Evolutionary conservation across 2,888 invertebrate genomes (phyloP), one percentile per base, ranked within the genome.

Genomic region (Frankliniella fusca): DNA sequence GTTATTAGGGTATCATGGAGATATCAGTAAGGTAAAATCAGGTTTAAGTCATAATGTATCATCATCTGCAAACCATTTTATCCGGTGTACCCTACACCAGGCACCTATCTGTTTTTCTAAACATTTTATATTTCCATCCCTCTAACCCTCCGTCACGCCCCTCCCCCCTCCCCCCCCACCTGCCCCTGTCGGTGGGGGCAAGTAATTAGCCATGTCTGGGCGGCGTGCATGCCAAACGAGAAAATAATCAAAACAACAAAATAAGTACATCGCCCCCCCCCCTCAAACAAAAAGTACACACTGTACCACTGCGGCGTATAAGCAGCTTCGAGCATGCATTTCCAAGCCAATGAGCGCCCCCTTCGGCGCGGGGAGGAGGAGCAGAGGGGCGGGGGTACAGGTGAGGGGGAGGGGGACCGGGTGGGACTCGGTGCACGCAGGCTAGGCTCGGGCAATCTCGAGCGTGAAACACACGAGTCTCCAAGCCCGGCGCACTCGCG

Each of bases 141-240:
- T 50, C 15, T 50, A 50, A 50, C 18, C 15, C 54, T 54, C 54
- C 54, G 2, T 7, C 8, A 2, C 54, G 38, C 38, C 38, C 50
- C 50, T 15, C 50, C 50, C 54, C 54, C 54, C 54, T 15, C 54
- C 54, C 3, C 8, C 8, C 8, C 54, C 12, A 18, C 54, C 10
- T 54, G 54, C 54, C 15, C n/a, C n/a, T 38, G 38, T 38, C 5
- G 38, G 38, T 38, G 38, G 3, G 38, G 5, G 3, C 18, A 23
- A 11, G n/a, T 70, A 70, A 70, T 65, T 80, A 81, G 54, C 18
- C 80, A 48, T 80, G 76, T 76, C 23, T 79, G 80, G 82, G 82
- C 80, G 83, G 85, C 86, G 86, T 86, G 85, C 86, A 86, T 86
- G 85, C 86, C 86, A 85, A 86, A 86, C 85, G 85, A 81, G 82